Conservation (phyloP, 2,797 vertebrate species). For the Babyrousa celebensis region DNA sequence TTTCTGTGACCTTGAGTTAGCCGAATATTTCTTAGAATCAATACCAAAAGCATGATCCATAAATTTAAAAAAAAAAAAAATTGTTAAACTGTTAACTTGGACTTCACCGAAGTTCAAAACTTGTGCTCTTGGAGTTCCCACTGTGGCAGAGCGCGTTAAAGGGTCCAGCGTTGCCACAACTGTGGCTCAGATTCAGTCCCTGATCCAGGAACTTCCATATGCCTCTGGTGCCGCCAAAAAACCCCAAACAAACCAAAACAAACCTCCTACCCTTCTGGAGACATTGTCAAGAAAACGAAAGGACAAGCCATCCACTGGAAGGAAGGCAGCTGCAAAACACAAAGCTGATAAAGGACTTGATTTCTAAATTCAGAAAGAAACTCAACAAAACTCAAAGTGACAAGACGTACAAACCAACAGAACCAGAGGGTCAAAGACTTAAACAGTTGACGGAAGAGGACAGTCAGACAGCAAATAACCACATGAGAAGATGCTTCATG, state of each 20-base stretch:
- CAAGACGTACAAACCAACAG: not conserved
- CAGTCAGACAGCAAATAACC: not conserved
- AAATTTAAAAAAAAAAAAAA: not conserved
- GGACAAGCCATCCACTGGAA: not conserved
- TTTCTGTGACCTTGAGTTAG: not conserved
- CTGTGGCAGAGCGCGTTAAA: no score
- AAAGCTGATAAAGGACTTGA: slow-evolving; percentile 2
- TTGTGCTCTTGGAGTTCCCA: not conserved
- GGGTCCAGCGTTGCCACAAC: no score
- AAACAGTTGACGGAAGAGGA: not conserved
- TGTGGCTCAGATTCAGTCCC: no score
- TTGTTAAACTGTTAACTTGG: not conserved
- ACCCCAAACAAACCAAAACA: no score
- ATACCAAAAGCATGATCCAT: not conserved
- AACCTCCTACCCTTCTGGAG: slow-evolving; percentile 50
- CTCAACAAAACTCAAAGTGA: not conserved
- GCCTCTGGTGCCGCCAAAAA: no score
- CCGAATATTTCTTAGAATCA: slow-evolving; percentile 46
- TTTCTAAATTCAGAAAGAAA: slow-evolving; percentile 11
- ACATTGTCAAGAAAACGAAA: slow-evolving; percentile 51
- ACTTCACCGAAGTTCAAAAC: slow-evolving; percentile 23
- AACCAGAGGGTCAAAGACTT: not conserved
- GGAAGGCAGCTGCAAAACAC: not conserved
- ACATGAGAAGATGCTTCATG: not conserved
- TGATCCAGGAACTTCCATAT: no score